These are phyloP conservation scores for Malachius bipustulatus DNA, from an alignment of 2,888 invertebrate species.

Conservation along the genomic window DNA sequence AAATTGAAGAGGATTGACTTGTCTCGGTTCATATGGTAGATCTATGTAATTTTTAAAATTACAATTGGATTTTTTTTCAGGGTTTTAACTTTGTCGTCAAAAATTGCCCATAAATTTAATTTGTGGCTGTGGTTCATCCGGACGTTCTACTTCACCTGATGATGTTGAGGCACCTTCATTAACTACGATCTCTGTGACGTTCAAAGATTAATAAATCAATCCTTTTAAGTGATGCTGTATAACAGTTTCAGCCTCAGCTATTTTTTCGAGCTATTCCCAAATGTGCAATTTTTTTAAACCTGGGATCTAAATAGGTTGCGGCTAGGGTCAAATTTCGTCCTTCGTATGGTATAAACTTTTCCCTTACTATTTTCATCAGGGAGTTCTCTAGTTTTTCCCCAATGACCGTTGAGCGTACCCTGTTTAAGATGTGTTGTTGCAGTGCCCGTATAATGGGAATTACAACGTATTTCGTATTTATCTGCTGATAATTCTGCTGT, in stretches of 20 bases:
- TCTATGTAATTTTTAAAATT: neutral
- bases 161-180: neutral
- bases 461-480: neutral
- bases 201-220: conserved; percentile 1
- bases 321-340: neutral
- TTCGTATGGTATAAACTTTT: neutral
- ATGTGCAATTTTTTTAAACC: neutral
- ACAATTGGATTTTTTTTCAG: neutral
- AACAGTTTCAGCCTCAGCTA: too few relatives aligned
- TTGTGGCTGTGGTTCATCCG: conserved; percentile 1
- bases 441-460: neutral
- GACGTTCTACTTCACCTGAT: neutral
- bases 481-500: too few relatives aligned
- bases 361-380: neutral
- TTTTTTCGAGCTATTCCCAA: neutral
- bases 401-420: neutral
- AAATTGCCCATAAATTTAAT: neutral
- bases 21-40: neutral
- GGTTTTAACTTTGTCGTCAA: neutral
- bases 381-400: neutral
- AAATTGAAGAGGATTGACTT: neutral
- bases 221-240: neutral
- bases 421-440: neutral
- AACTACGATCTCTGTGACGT: neutral
- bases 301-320: neutral